Evolutionary conservation across 2,888 invertebrate species (phyloP), one percentile per base, ranked within the genome.

Genomic region (Drosophila borealis): DNA sequence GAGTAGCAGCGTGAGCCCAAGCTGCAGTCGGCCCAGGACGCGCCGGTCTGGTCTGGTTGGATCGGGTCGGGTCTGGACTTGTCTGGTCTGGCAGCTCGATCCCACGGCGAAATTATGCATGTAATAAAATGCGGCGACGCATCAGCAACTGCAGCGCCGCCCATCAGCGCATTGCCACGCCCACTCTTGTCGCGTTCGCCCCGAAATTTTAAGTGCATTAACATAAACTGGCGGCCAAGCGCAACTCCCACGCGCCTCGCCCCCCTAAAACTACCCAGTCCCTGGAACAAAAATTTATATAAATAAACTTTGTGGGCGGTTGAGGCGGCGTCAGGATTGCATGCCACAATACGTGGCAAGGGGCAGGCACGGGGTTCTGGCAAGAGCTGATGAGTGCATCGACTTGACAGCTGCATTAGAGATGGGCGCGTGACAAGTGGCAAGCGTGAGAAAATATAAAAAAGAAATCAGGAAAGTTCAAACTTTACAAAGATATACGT

Each of bases 21-120:
- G 48, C 45, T 29, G 41, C 41, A 53, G 25, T 39, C 53, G 53
- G 53, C 53, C 53, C 53, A 53, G 53, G 17, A 53, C 50, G 50
- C 37, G 41, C 25, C 39, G 39, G 51, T 29, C 51, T 39, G 11
- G 25, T 51, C 25, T 25, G 25, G 25, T 14, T 14, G 4, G n/a
- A 14, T 14, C n/a, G 3, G 25, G 33, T 45, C 42, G 45, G 37
- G 42, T 34, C 45, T 49, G 50, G 25, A 36, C n/a, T 53, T 46
- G 41, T 25, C 25, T 25, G 51, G 19, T 72, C 44, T 19, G 54
- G 5, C 42, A 36, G 36, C 29, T 29, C 33, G 57, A 51, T 90
- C 85, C 90, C 91, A 85, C 74, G 85, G 73, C 78, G 88, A 89
- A 90, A 91, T 91, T 90, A 91, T 90, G 90, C 91, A 91, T 91